phyloP scores from a whole-genome alignment of 1,140 invertebrate species.

The Copidosoma floridanum region DNA sequence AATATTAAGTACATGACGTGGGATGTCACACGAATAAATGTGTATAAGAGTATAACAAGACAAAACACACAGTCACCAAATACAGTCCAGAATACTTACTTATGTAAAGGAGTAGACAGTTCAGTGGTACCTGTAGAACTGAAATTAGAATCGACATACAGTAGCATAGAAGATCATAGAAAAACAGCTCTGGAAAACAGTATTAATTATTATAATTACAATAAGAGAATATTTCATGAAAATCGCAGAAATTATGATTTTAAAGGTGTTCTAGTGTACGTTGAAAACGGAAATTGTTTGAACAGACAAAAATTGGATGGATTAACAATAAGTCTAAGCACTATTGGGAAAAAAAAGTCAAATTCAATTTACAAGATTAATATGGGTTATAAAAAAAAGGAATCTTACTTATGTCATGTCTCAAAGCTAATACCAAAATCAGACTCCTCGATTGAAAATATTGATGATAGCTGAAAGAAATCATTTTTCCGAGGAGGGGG shows the following conservation, averaged over 20 bases:
- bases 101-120: conserved; percentile 5
- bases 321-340: conserved; percentile 31
- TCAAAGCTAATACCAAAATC: no score
- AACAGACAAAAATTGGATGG: conserved; percentile 25
- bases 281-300: conserved; percentile 34
- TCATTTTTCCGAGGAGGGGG: no score
- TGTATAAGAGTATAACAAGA: conserved; percentile 8
- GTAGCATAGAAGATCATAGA: background rate
- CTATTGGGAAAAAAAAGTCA: no score
- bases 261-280: conserved; percentile 28
- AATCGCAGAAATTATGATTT: conserved; percentile 25
- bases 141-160: background rate
- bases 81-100: conserved; percentile 19
- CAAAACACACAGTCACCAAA: conserved; percentile 6
- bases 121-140: conserved; percentile 10
- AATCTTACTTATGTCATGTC: no score
- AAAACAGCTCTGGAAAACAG: conserved; percentile 28
- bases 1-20: no score
- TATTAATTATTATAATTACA: conserved; percentile 33
- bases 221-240: conserved; percentile 32
- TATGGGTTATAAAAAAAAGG: no score
- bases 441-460: no score
- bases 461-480: no score
- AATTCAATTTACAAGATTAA: no score
- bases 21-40: no score